Percentiles rank a stretch among this genome's conserved stretches.
Evolutionary conservation across 2,113 vertebrate genomes (phyloP).

Genomic region (Strix uralensis): DNA sequence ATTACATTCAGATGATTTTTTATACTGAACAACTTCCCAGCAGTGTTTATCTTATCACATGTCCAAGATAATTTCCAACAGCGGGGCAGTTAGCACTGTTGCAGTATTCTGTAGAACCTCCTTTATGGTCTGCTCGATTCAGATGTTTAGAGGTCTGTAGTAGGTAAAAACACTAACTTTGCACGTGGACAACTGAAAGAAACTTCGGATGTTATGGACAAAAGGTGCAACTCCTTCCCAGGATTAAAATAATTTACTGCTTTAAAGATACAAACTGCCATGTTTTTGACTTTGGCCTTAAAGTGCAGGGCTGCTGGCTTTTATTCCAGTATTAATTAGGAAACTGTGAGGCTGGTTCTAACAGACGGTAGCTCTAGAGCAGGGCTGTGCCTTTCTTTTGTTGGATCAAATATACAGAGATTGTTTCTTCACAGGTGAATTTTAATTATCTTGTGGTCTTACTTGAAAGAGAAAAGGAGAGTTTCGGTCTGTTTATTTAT

Average conservation of each 20-base stretch:
- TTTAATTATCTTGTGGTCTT: not conserved
- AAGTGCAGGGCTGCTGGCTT: not conserved
- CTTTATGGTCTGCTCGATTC: not conserved
- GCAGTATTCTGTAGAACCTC: not conserved
- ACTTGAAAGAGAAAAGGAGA: not conserved
- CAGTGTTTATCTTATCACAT: not conserved
- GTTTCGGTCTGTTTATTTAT: constrained; percentile 47
- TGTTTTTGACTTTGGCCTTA: not conserved
- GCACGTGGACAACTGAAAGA: not conserved
- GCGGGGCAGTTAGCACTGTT: not conserved
- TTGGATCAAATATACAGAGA: not conserved
- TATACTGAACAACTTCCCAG: not conserved
- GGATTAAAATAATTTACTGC: not conserved
- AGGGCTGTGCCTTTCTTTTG: not conserved
- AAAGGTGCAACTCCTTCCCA: not conserved
- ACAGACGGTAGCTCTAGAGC: not conserved
- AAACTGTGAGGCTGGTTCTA: not conserved
- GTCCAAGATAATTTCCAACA: not conserved
- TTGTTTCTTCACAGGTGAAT: not conserved
- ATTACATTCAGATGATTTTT: not conserved
- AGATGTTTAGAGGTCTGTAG: not conserved
- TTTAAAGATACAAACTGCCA: not conserved
- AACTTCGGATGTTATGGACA: not conserved
- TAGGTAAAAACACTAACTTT: not conserved
- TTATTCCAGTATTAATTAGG: not conserved